Evolutionary conservation across 2,888 invertebrate genomes (phyloP).

Genomic region (Steinernema scapterisci): DNA sequence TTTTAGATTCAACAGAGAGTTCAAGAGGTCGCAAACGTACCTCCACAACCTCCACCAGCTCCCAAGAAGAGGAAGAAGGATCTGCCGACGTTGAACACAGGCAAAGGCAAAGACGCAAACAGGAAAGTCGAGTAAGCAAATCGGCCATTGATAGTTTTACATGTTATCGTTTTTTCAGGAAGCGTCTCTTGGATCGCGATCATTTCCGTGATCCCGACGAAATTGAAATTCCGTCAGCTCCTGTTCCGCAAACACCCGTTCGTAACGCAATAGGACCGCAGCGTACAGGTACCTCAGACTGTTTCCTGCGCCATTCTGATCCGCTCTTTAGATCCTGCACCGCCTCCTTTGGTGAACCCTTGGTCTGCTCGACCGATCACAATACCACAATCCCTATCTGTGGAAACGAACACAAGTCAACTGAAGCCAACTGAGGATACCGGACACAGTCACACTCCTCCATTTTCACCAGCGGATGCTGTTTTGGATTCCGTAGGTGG

Average conservation of each 20-base stretch:
- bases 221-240: not conserved
- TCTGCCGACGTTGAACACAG: not conserved
- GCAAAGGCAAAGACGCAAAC: constrained; percentile 16
- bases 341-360: too few species aligned
- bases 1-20: not conserved
- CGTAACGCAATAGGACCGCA: too few species aligned
- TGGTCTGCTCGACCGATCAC: too few species aligned
- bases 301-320: too few species aligned
- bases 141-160: not conserved
- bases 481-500: not conserved
- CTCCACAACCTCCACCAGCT: not conserved
- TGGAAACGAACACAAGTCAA: too few species aligned
- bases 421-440: not conserved
- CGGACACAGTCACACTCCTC: not conserved
- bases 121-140: constrained; percentile 17
- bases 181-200: constrained; percentile 1
- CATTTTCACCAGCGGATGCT: not conserved
- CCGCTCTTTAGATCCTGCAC: too few species aligned
- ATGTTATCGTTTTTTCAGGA: not conserved
- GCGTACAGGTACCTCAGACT: too few species aligned
- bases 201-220: constrained; percentile 6
- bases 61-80: not conserved
- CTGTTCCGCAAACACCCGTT: too few species aligned
- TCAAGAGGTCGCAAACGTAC: not conserved
- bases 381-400: too few species aligned